Evolutionary conservation across 2,113 vertebrate genomes (phyloP), one percentile per base, ranked within the genome.

Genomic region (Antennarius striatus): DNA sequence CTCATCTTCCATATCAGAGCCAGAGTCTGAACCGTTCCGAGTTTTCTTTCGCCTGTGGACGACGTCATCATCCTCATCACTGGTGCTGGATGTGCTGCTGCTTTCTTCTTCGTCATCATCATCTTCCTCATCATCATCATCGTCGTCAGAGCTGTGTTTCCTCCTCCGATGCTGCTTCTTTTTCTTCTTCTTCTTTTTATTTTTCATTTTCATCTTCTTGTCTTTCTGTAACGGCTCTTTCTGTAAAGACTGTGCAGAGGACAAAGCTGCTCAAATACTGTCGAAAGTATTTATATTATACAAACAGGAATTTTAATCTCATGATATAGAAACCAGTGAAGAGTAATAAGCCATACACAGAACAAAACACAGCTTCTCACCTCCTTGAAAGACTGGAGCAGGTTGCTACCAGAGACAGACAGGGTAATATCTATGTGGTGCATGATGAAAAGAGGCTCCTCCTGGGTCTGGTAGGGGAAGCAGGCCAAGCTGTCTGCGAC

Each of bases 391-490:
- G 96, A 96, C 93, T 99, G 98, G 13, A 99, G 93, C 46, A 99
- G 91, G 85, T 99, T 99, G 91, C 96, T 98, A 71, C 98, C 98
- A 69, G 97, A 99, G 86, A 99, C 96, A 28, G 98, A 99, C 40
- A 99, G 93, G 13, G 96, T 98, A 55, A 99, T 99, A 79, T 99
- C 98, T 90, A 99, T 94, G 71, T 99, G 98, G 90, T 99, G 98
- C 97, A 99, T 99, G 89, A 99, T 98, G 87, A 99, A 99, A 75
- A 99, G 93, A n/a, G 98, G 96, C 85, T 99, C 98, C 82, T 99
- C 98, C 85, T 99, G 98, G 52, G 93, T 96, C 91, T 98, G 97
- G 56, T 92, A 99, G 15, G 97, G 98, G 92, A 99, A 99, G 92
- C 94, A 96, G 83, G 96, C 97, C 89, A 99, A 91, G 94, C 98